Evolutionary conservation across 2,797 vertebrate genomes (phyloP).

Genomic region (Dendrocincla tyrannina): DNA sequence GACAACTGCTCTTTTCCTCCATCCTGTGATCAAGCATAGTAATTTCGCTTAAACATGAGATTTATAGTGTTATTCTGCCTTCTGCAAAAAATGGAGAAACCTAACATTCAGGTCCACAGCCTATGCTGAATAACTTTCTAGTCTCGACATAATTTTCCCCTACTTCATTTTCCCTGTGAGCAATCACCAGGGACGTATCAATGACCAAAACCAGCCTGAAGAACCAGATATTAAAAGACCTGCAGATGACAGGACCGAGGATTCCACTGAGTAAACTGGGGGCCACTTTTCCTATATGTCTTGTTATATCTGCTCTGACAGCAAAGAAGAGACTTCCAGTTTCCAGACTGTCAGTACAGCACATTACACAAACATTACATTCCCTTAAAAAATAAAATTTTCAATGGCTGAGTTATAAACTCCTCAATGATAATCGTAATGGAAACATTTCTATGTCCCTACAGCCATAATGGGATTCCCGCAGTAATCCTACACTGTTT

Average conservation of each 20-base stretch:
- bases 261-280: background rate
- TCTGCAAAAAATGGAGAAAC: background rate
- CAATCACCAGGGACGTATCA: background rate
- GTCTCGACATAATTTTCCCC: background rate
- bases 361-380: conserved; percentile 47
- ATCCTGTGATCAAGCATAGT: background rate
- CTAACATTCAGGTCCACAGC: background rate
- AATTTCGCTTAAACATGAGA: background rate
- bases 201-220: background rate
- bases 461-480: conserved; percentile 9
- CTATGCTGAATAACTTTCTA: background rate
- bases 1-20: background rate
- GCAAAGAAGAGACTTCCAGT: background rate
- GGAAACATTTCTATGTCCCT: conserved; percentile 2
- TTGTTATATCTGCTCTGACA: background rate
- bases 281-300: background rate
- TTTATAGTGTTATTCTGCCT: background rate
- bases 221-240: background rate
- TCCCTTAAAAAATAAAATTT: conserved; percentile 36
- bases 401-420: background rate
- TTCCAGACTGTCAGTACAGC: background rate
- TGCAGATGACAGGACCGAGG: background rate
- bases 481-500: conserved; percentile 46
- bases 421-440: background rate
- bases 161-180: background rate